Base-by-base conservation (phyloP, 2,888 invertebrate genomes). In the Monochamus alternatus region DNA sequence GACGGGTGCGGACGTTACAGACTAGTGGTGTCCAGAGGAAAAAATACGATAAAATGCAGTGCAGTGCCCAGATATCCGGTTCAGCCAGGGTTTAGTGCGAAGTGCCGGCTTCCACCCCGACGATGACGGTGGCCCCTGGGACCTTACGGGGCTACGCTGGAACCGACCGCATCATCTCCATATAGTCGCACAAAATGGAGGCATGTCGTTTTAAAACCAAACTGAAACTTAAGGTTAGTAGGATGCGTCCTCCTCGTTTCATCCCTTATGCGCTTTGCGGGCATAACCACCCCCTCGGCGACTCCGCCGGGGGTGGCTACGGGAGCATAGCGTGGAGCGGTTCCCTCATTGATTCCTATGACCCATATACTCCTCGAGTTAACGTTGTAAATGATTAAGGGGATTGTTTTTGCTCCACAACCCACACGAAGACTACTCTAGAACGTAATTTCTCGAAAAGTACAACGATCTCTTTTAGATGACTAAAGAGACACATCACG, bases 151-250 rank as follows among this genome's bases (percentile, higher is more conserved):
- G 76, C 82, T 78, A 82, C 79, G 74, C 74, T 80, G 78, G 63
- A 71, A 77, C 75, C 77, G 77, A 69, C 73, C 72, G 79, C 76
- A 75, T 22, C 1, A 22, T 78, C 81, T 80, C 75, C 79, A 80
- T 78, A 83, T 81, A 85, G 84, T 81, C 78, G 75, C 81, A 83
- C 84, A 84, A 84, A 82, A 84, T 85, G 85, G 84, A 84, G 84
- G 84, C 84, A 84, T 84, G 85, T 81, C 83, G 81, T 81, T 86
- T 85, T 87, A 86, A 85, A 86, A 84, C 85, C 86, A 85, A 87
- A 85, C 86, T 87, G 86, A 88, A 83, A 86, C 87, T 86, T 84
- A 87, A 88, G 88, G 88, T 88, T 86, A 87, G 87, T 86, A 58
- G 30, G 22, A n/a, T 3, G n/a, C 58, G 3, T 58, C 3, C 22